Conservation (phyloP, 2,113 vertebrate species). For the Lonchura striata region DNA sequence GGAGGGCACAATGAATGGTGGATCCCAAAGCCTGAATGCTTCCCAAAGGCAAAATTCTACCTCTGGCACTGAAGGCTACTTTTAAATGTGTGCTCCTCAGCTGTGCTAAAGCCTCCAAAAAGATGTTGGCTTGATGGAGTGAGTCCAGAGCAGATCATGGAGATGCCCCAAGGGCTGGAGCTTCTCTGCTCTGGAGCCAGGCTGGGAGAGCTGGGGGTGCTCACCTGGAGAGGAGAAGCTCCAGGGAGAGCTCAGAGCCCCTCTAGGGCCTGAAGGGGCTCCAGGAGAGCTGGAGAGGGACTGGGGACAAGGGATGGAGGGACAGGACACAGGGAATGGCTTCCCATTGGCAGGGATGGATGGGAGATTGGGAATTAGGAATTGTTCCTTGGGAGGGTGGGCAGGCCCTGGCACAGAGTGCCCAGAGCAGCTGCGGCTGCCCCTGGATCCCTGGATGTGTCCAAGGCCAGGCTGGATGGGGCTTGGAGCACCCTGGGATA, state of each 20-base stretch:
- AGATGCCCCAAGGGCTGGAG: not conserved
- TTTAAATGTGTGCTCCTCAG: not conserved
- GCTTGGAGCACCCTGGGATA: not conserved
- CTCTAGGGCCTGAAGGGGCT: not conserved
- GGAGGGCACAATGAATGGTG: not conserved
- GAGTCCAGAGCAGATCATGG: fast-evolving
- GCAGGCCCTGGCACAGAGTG: not conserved
- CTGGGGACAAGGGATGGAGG: not conserved
- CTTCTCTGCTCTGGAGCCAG: not conserved
- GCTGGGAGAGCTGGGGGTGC: not conserved
- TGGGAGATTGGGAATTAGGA: not conserved
- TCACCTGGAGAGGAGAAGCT: not conserved
- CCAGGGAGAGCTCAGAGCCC: not conserved
- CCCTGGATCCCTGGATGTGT: not conserved
- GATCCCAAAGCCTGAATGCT: not conserved
- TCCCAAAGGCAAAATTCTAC: not conserved
- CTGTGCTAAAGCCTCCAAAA: not conserved
- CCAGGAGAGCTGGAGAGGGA: not conserved
- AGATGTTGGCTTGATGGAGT: not conserved
- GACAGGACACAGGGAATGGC: not conserved
- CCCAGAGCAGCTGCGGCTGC: not conserved
- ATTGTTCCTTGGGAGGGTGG: not conserved
- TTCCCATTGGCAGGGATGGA: fast-evolving
- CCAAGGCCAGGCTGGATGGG: fast-evolving
- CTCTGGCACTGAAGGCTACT: not conserved